Base-by-base conservation (phyloP, 1,140 invertebrate genomes). In the Trichonephila clavata region DNA sequence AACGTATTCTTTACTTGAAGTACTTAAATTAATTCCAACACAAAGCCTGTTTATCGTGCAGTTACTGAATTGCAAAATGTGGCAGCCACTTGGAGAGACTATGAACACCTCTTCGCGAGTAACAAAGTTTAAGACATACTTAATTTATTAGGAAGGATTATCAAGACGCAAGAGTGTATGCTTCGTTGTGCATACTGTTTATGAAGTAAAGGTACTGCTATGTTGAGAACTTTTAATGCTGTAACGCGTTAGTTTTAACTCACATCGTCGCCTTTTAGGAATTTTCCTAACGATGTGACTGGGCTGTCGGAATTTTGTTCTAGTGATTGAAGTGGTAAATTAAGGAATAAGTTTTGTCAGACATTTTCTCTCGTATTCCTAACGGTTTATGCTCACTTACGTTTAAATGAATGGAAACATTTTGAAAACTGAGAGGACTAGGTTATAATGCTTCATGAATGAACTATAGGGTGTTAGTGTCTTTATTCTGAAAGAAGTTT, bases 121-220 rank as follows among this genome's bases (percentile, higher is more conserved):
- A 77, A 39, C 71, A 39, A 77, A 77, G 71, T 77, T 77, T 77
- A 77, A 77, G 71, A 32, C 71, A 77, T 77, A 77, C 71, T 77
- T 77, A 77, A 77, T 77, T 77, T 77, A 77, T 77, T 77, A 77
- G 71, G 71, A 77, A 77, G 71, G 71, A 77, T 77, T 77, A 77
- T 77, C 24, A 77, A 77, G 71, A 77, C 71, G 13, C 71, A 39
- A 77, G 71, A 77, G 71, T 77, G 71, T 63, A 18, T 77, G 71
- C 71, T 77, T 18, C 71, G 71, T 27, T 77, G 71, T 77, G 71
- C 71, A 77, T 77, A 77, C 71, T 77, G 71, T 27, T 77, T 20
- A 18, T 77, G 71, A 77, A 77, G 71, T 77, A 77, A 18, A 32
- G 61, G 61, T 50, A 50, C 50, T 50, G 50, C 1, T 18, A 63